phyloP scores from a whole-genome alignment of 2,888 invertebrate species.

The Pegoplata infirma region DNA sequence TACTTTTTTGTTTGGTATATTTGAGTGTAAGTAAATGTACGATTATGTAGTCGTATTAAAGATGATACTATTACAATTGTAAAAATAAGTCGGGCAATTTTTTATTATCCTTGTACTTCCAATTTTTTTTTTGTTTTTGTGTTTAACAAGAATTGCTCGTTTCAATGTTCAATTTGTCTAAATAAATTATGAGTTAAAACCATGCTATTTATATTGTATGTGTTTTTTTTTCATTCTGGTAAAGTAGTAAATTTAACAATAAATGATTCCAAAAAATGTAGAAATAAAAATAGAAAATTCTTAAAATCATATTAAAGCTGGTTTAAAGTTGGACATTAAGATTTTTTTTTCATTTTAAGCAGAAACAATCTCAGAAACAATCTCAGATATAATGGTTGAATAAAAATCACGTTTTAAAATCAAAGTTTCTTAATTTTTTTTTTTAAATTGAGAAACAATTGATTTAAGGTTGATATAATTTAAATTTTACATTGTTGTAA shows the following conservation, averaged over 20 bases:
- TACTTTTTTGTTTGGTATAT: conserved; percentile 9
- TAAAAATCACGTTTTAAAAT: too few relatives aligned
- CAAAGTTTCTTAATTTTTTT: too few relatives aligned
- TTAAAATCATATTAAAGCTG: too few relatives aligned
- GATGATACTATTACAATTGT: conserved; percentile 50
- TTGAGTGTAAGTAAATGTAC: conserved; percentile 25
- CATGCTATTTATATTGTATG: conserved; percentile 37
- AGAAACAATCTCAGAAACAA: too few relatives aligned
- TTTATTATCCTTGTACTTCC: not conserved
- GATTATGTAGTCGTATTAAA: conserved; percentile 46
- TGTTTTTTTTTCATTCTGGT: not conserved
- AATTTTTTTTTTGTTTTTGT: conserved; percentile 14
- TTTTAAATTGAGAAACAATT: too few relatives aligned
- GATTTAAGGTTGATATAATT: too few relatives aligned
- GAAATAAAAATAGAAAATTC: too few relatives aligned
- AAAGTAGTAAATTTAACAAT: not conserved
- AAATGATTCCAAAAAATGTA: not conserved
- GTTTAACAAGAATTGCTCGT: conserved; percentile 40
- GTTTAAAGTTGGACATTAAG: too few relatives aligned
- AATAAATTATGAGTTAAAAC: conserved; percentile 59
- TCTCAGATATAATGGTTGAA: too few relatives aligned
- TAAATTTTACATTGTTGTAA: too few relatives aligned
- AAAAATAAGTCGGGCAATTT: conserved; percentile 42
- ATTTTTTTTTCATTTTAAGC: too few relatives aligned
- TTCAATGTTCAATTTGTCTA: conserved; percentile 57